A percentile compares a stretch with the other conserved stretches of the same genome.
Conservation (phyloP, 2,888 invertebrate species). For the Macrosoma leucophasiata region DNA sequence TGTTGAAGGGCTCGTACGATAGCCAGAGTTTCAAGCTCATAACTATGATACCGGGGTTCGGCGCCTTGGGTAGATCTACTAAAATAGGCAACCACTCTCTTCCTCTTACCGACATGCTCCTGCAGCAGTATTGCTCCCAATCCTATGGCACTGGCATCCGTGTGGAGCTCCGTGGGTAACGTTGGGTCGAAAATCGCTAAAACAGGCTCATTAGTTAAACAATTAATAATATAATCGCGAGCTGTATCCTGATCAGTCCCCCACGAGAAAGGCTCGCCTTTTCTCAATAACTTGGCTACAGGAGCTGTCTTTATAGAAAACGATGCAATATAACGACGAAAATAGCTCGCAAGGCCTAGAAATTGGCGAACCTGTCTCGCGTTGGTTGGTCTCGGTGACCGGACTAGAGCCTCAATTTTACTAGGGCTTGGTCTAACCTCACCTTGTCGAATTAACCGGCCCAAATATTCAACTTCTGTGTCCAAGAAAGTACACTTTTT, state of each 20-base stretch:
- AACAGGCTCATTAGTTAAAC: too few species aligned
- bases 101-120: constrained; percentile 6
- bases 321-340: constrained; percentile 10
- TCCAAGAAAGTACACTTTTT: constrained; percentile 25
- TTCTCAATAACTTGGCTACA: constrained; percentile 18
- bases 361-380: background rate
- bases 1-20: too few species aligned
- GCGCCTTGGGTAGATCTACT: constrained; percentile 19
- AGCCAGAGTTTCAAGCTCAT: too few species aligned
- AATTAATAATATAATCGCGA: too few species aligned
- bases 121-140: constrained; percentile 23
- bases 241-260: too few species aligned
- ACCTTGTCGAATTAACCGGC: constrained; percentile 15
- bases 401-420: constrained; percentile 20
- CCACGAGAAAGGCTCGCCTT: too few species aligned
- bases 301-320: constrained; percentile 13
- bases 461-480: constrained; percentile 16
- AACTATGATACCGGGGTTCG: too few species aligned
- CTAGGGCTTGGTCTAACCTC: constrained; percentile 19
- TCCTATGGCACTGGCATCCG: constrained; percentile 19
- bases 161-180: constrained; percentile 20
- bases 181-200: too few species aligned
- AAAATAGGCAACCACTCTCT: constrained; percentile 19
- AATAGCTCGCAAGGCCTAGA: constrained; percentile 12
- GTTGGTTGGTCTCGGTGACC: constrained; percentile 16